A percentile compares a stretch with the other conserved stretches of the same genome.
Evolutionary conservation across 2,888 invertebrate genomes (phyloP).

Genomic region (Netelia fuscicornis): DNA sequence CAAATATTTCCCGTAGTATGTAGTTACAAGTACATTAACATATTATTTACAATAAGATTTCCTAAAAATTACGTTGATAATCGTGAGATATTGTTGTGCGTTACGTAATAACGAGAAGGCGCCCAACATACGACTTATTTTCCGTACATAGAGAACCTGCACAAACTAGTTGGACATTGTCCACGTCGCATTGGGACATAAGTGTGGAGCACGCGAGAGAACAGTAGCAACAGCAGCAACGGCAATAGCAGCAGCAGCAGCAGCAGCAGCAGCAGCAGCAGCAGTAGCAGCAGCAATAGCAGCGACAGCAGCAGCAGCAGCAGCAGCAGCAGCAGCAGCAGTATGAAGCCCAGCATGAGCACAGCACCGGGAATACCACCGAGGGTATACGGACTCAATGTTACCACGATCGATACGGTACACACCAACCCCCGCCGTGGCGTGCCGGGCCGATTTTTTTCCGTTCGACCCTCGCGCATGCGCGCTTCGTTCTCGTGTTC

Average conservation of each 20-base stretch:
- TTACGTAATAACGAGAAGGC: too few species aligned
- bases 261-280: neutral
- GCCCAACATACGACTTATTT: neutral
- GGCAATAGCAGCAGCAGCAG: neutral
- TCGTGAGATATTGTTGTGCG: too few species aligned
- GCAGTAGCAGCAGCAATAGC: neutral
- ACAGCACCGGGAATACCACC: conserved; percentile 84
- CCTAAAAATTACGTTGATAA: too few species aligned
- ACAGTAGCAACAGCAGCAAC: neutral
- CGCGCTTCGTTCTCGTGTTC: conserved; percentile 65
- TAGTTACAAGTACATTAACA: too few species aligned
- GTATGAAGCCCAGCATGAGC: conserved; percentile 34
- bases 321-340: neutral
- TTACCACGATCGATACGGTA: conserved; percentile 82
- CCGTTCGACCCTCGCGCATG: conserved; percentile 79
- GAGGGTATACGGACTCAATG: conserved; percentile 84
- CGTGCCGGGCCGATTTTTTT: conserved; percentile 88
- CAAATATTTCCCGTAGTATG: too few species aligned
- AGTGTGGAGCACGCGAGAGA: conserved; percentile 52
- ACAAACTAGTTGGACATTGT: conserved; percentile 70
- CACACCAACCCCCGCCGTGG: conserved; percentile 82
- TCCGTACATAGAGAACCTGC: conserved; percentile 28
- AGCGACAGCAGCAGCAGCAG: neutral
- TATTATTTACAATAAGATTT: too few species aligned
- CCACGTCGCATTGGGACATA: conserved; percentile 69